Base-by-base conservation (phyloP, 2,888 invertebrate genomes). In the Tipula vernalis region DNA sequence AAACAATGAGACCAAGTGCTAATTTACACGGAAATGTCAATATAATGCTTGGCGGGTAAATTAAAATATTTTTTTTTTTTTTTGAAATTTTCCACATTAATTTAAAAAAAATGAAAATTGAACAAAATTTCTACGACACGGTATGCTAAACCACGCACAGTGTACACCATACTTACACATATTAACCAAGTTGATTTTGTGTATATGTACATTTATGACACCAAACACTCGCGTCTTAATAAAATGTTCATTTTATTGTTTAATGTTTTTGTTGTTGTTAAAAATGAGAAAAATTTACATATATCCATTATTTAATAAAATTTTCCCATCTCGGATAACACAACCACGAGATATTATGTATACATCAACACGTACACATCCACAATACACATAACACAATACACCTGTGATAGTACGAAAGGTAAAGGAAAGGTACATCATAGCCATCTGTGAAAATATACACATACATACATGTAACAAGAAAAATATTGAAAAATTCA, bases 21-120 rank as follows among this genome's bases (percentile, higher is more conserved):
- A 92, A 93, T 89, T 91, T 93, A 88, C 93, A 94, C 90, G 94
- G 94, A 89, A 93, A 93, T 89, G 94, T 94, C 90, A 96, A 96
- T 91, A 93, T 96, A 88, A 93, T 96, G 89, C 94, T 96, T 89
- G 95, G 96, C 92, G 96, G 96, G 96, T 96, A 91, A 93, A 95
- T n/a, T 44, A 28, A 15, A 18, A 51, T 3, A 44, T 44, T 6
- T 44, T 44, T 44, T 3, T 51, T 51, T 47, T 28, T 71, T 15
- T 51, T 10, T 28, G n/a, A 71, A 6, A 28, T 28, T 71, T 71
- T 71, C 28, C 28, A 18, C 28, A 71, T 28, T 71, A 28, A 28
- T 71, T 28, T 10, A 57, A 15, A 57, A 57, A 57, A 57, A n/a
- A n/a, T n/a, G n/a, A n/a, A 57, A 57, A 57, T 5, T 57, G 15